Percentiles rank a stretch among this genome's conserved stretches.
Evolutionary conservation across 2,888 invertebrate genomes (phyloP).

Genomic region (Aphodius granarius): DNA sequence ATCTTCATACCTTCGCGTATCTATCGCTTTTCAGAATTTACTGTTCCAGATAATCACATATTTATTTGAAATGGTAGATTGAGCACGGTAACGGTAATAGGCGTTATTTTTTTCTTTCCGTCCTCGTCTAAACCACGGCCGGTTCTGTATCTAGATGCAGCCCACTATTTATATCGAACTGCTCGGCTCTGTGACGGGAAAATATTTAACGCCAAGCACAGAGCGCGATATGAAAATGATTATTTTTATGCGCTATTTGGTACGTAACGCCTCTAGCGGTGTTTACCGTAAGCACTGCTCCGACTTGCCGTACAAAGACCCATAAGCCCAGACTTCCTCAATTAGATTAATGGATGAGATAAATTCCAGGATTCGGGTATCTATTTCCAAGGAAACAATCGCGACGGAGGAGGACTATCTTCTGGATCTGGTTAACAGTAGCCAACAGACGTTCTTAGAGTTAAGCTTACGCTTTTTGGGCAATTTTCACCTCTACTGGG

Average conservation of each 20-base stretch:
- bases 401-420: not conserved
- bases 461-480: no score
- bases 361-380: constrained; percentile 8
- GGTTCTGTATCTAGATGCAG: not conserved
- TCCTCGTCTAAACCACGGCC: not conserved
- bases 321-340: constrained; percentile 30
- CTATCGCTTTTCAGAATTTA: constrained; percentile 7
- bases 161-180: not conserved
- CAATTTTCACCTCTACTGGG: constrained; percentile 46
- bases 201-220: constrained; percentile 18
- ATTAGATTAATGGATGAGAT: constrained; percentile 37
- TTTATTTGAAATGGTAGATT: constrained; percentile 26
- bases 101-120: not conserved
- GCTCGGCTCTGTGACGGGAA: constrained; percentile 5
- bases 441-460: not conserved
- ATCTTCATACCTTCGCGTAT: not conserved
- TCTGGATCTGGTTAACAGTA: not conserved
- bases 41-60: constrained; percentile 23
- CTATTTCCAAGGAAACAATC: constrained; percentile 4
- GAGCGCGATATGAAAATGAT: constrained; percentile 26
- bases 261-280: constrained; percentile 16
- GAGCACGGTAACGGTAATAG: constrained; percentile 21
- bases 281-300: not conserved
- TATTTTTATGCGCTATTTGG: constrained; percentile 29
- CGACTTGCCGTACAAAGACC: not conserved